Percentiles rank a stretch among this genome's conserved stretches.
These are phyloP conservation scores for Coturnix japonica DNA, from an alignment of 2,113 vertebrate species.

Conservation along the genomic window DNA sequence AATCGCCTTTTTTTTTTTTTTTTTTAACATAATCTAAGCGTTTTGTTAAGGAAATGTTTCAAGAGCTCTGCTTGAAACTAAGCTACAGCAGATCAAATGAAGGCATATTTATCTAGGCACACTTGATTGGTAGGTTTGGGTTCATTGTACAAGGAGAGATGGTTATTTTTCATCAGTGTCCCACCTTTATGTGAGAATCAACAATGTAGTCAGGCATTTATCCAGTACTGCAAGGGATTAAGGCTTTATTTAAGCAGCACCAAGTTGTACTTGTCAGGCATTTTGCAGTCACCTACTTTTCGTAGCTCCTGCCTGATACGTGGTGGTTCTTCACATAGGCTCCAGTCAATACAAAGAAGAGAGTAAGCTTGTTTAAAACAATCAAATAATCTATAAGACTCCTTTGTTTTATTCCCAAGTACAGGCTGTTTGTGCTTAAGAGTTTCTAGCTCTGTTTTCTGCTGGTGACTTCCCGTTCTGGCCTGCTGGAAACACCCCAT, in stretches of 20 bases:
- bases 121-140: not conserved
- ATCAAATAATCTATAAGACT: not conserved
- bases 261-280: not conserved
- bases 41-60: not conserved
- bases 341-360: not conserved
- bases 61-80: not conserved
- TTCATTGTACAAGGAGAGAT: not conserved
- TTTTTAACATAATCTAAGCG: not conserved
- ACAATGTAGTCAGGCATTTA: not conserved
- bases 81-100: not conserved
- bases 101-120: not conserved
- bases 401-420: not conserved
- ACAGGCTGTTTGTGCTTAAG: not conserved
- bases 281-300: not conserved
- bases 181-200: not conserved
- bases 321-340: not conserved
- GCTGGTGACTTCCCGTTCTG: not conserved
- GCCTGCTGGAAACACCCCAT: not conserved
- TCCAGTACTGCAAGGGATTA: not conserved
- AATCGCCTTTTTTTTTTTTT: not conserved
- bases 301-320: not conserved
- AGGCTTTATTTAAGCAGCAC: not conserved
- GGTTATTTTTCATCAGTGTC: not conserved
- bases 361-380: not conserved
- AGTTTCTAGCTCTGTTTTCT: constrained; percentile 23